phyloP scores from a whole-genome alignment of 2,888 invertebrate genomes.

The Allygus modestus region DNA sequence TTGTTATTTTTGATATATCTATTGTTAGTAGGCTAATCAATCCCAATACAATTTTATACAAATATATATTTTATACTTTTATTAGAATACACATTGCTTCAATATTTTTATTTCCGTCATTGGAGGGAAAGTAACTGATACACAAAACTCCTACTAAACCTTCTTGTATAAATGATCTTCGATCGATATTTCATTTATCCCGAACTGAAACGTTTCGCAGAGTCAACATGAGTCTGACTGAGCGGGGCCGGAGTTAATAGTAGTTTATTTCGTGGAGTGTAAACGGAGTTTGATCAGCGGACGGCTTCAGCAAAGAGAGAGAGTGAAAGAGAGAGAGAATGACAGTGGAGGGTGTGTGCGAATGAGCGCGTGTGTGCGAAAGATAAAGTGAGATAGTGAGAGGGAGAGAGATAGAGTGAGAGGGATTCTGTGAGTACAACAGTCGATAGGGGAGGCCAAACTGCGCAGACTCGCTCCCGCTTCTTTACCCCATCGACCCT shows the following conservation, averaged over 20 bases:
- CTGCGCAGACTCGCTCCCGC: conserved; percentile 21
- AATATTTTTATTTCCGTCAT: no score
- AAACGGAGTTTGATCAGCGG: conserved; percentile 19
- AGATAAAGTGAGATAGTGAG: not conserved
- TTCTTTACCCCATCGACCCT: conserved; percentile 56
- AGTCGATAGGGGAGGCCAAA: conserved; percentile 21
- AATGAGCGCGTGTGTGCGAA: not conserved
- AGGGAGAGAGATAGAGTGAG: not conserved
- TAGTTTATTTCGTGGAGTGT: conserved; percentile 35
- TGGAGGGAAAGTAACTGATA: no score
- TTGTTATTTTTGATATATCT: no score
- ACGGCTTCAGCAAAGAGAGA: conserved; percentile 63
- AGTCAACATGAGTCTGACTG: not conserved
- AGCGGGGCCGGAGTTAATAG: conserved; percentile 15
- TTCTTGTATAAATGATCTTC: no score
- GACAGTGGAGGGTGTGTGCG: not conserved
- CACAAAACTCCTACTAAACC: no score
- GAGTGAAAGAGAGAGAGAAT: conserved; percentile 10
- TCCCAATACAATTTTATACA: no score
- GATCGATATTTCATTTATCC: no score
- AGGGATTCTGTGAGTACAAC: conserved; percentile 22
- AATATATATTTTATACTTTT: no score
- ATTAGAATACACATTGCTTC: no score
- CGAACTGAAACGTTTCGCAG: not conserved
- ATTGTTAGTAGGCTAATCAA: no score